Percentiles rank a stretch among this genome's conserved stretches.
Evolutionary conservation across 2,888 invertebrate species (phyloP).

Genomic region (Drosophila cyrtoloma): DNA sequence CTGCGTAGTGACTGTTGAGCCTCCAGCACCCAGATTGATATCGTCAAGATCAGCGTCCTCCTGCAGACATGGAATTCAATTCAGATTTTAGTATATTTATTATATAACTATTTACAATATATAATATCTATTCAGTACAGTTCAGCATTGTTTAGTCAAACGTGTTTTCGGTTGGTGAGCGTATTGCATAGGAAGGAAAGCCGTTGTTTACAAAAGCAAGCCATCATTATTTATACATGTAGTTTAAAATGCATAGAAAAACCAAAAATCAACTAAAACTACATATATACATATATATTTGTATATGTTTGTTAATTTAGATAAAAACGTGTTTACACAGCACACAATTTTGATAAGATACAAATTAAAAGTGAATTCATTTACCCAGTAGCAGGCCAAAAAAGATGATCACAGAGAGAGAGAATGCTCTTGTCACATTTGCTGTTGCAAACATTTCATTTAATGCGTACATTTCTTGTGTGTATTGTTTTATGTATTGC

Average conservation of each 20-base stretch:
- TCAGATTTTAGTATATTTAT: background rate
- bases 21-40: slow-evolving; percentile 78
- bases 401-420: background rate
- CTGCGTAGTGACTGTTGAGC: slow-evolving; percentile 81
- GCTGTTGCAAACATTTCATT: background rate
- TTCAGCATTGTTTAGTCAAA: slow-evolving; percentile 73
- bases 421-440: background rate
- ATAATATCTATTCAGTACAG: background rate
- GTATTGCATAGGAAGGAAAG: slow-evolving; percentile 18
- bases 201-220: slow-evolving; percentile 43
- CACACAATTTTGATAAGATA: slow-evolving; percentile 4
- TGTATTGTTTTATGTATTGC: background rate
- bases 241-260: slow-evolving; percentile 23
- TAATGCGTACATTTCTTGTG: background rate
- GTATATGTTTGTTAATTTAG: background rate
- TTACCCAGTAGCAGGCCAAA: slow-evolving; percentile 43
- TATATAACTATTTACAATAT: background rate
- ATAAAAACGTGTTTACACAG: slow-evolving; percentile 3
- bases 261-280: slow-evolving; percentile 21
- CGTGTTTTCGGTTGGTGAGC: slow-evolving; percentile 37
- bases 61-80: slow-evolving; percentile 57
- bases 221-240: slow-evolving; percentile 21
- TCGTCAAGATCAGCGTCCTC: slow-evolving; percentile 85
- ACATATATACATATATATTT: slow-evolving; percentile 9
- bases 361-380: slow-evolving; percentile 37